These are phyloP conservation scores for Callinectes sapidus DNA, from an alignment of 2,888 invertebrate species.

Conservation along the genomic window DNA sequence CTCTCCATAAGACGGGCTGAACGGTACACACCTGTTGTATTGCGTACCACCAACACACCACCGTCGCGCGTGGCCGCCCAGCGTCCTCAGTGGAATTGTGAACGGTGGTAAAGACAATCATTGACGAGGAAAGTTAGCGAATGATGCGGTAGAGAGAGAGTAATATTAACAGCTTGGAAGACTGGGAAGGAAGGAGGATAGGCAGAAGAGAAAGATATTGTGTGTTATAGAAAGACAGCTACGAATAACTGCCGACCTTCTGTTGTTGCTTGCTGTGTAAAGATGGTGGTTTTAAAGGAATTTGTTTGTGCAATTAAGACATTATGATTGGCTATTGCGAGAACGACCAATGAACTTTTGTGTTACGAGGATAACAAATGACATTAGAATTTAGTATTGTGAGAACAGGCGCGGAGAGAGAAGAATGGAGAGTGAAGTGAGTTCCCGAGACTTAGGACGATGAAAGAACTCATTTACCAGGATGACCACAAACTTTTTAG, in stretches of 20 bases:
- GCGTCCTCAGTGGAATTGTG: not conserved
- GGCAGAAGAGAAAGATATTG: not conserved
- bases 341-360: not conserved
- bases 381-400: not conserved
- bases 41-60: not conserved
- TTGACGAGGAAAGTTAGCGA: conserved; percentile 9
- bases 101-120: conserved; percentile 27
- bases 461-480: not conserved
- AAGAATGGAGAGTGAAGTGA: not conserved
- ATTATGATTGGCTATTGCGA: not conserved
- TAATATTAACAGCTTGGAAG: not conserved
- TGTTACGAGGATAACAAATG: not conserved
- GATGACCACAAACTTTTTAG: not conserved
- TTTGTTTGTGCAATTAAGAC: not conserved
- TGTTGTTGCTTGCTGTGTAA: not conserved
- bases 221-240: not conserved
- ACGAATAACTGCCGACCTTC: not conserved
- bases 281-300: not conserved
- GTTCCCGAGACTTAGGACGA: not conserved
- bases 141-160: conserved; percentile 12
- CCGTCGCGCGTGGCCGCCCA: not conserved
- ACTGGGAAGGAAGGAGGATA: not conserved
- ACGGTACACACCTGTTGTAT: not conserved
- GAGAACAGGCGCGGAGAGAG: not conserved
- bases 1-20: conserved; percentile 9